Percentiles rank a stretch among this genome's conserved stretches.
Evolutionary conservation across 1,140 invertebrate species (phyloP).

Genomic region (Palaemon carinicauda): DNA sequence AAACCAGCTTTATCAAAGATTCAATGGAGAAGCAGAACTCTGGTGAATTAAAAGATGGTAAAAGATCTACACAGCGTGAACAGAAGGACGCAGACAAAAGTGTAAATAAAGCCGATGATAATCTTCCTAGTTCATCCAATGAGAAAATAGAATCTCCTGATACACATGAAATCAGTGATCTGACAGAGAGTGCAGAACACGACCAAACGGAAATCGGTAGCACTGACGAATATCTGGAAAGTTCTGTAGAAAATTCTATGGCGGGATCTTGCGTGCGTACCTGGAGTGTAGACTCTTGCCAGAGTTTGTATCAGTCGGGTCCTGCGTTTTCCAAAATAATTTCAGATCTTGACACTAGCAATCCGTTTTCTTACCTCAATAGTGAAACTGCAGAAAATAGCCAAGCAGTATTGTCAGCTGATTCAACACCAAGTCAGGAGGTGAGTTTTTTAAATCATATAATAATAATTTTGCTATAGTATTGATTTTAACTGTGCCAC

Average conservation of each 20-base stretch:
- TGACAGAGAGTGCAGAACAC: too few species aligned
- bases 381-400: not conserved
- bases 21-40: conserved; percentile 24
- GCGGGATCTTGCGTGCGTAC: not conserved
- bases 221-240: not conserved
- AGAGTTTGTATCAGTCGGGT: conserved; percentile 2
- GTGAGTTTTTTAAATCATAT: too few species aligned
- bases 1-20: conserved; percentile 54
- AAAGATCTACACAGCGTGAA: not conserved
- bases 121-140: too few species aligned
- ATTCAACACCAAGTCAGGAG: conserved; percentile 35
- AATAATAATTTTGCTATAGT: too few species aligned
- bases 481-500: too few species aligned
- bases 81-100: not conserved
- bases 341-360: not conserved
- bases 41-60: not conserved
- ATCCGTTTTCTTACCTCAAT: conserved; percentile 3
- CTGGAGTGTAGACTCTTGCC: conserved; percentile 23
- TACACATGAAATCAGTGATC: too few species aligned
- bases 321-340: conserved; percentile 26
- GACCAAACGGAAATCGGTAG: too few species aligned
- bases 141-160: too few species aligned
- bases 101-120: too few species aligned
- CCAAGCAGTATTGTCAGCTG: not conserved
- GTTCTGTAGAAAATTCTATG: conserved; percentile 13